Evolutionary conservation across 30 jellyfish, hydroid and myxozoan genomes (phyloP), one percentile per base, ranked within the genome.

Genomic region (Aurelia aurita complex sp. Pacific): DNA sequence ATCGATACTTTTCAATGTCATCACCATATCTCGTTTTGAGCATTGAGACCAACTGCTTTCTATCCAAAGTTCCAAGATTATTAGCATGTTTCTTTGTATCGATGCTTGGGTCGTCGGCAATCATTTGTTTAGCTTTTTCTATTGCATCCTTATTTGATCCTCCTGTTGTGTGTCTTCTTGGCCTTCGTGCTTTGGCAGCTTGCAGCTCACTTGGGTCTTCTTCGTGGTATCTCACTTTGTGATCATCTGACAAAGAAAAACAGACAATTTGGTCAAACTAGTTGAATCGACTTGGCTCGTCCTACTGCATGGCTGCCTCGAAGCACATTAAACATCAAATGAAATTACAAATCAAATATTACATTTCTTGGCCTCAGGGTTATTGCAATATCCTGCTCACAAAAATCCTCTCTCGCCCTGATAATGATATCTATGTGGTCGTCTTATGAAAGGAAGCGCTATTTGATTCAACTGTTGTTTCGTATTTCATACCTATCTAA

Each of bases 121-220:
- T 62, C 97, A 92, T 87, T 69, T 94, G 92, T 55, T 69, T 94
- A 8, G 99, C 99, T 75, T 67, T 78, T 54, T 79, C 89, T 10
- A 94, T 89, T 15, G 94, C 99, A 57, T 94, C 99, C 76, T 67
- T 76, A 18, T 90, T 96, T 0, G 94, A 57, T 9, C 97, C 96
- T 33, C 97, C 99, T 8, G 99, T 89, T 16, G 99, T 94, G 73
- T 94, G 99, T 50, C 99, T 87, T 40, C 99, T 85, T 43, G 99
- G 99, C 38, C 94, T 73, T 4, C 97, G 90, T n/a, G 85, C 80
- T 36, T 50, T 71, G 15, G 93, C 90, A 33, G 79, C 86, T 73
- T 83, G 96, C 53, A 76, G 60, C 18, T 60, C 59, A 68, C 63
- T 62, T 60, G 97, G 83, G 54, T 78, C 97, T 60, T 89, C 89